Percentiles rank a stretch among this genome's conserved stretches.
Evolutionary conservation across 2,113 vertebrate genomes (phyloP).

Genomic region (Clarias magur): DNA sequence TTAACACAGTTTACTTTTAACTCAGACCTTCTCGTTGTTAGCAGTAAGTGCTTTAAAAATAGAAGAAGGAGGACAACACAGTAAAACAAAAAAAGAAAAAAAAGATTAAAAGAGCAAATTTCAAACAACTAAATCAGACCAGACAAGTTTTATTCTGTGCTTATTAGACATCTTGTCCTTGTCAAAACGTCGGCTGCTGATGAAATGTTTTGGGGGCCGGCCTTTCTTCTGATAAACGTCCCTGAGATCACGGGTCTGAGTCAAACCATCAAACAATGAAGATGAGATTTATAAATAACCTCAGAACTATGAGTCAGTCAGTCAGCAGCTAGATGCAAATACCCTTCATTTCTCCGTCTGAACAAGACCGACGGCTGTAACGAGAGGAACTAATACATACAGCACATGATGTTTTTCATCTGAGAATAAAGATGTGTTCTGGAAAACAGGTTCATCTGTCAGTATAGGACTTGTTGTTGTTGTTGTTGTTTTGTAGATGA

Average conservation of each 20-base stretch:
- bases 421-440: not conserved
- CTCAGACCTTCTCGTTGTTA: not conserved
- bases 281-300: not conserved
- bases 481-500: not conserved
- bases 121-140: not conserved
- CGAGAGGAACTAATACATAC: not conserved
- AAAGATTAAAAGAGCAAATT: no score
- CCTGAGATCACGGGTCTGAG: not conserved
- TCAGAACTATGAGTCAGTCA: not conserved
- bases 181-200: not conserved
- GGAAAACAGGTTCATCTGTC: not conserved
- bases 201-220: not conserved
- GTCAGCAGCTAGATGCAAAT: not conserved
- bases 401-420: not conserved
- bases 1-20: not conserved
- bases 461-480: no score
- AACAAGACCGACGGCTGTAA: not conserved
- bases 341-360: not conserved
- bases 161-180: not conserved
- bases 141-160: not conserved
- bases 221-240: not conserved
- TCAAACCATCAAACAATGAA: not conserved
- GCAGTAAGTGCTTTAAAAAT: not conserved
- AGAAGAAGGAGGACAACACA: not conserved
- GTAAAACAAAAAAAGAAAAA: not conserved